phyloP scores from a whole-genome alignment of 2,888 invertebrate species.

The Ellobium chinense region DNA sequence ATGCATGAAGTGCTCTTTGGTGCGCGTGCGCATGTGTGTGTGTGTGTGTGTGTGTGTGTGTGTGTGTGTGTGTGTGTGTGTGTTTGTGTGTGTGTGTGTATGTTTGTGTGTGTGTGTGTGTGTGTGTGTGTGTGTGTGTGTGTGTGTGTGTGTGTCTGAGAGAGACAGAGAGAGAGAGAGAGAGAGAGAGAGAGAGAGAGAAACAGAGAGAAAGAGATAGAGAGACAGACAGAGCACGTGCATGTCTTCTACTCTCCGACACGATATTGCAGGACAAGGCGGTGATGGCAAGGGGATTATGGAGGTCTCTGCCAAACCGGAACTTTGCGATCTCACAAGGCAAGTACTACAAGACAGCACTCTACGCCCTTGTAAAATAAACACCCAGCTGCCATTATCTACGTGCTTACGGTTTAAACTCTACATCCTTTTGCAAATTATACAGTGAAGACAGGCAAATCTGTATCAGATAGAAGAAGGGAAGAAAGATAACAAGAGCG shows the following conservation, averaged over 20 bases:
- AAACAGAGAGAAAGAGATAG: neutral
- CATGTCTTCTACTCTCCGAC: too few relatives aligned
- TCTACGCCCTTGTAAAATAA: too few relatives aligned
- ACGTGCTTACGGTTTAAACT: too few relatives aligned
- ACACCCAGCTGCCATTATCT: too few relatives aligned
- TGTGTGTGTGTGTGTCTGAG: neutral
- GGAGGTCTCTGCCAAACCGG: too few relatives aligned
- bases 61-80: neutral
- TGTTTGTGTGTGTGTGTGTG: neutral
- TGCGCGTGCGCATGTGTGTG: neutral
- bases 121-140: slow-evolving; percentile 10
- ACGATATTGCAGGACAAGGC: too few relatives aligned
- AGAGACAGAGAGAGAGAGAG: slow-evolving; percentile 6
- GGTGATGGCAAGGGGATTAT: too few relatives aligned
- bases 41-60: slow-evolving; percentile 18
- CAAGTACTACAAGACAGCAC: too few relatives aligned
- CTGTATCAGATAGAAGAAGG: neutral
- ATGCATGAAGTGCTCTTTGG: too few relatives aligned
- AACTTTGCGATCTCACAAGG: too few relatives aligned
- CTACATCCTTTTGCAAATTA: too few relatives aligned
- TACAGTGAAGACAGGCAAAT: too few relatives aligned
- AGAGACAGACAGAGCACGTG: neutral
- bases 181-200: slow-evolving; percentile 13
- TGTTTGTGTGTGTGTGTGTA: neutral
- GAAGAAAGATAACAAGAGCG: neutral